Evolutionary conservation across 2,797 vertebrate species (phyloP), one percentile per base, ranked within the genome.

Genomic region (Xenops minutus): DNA sequence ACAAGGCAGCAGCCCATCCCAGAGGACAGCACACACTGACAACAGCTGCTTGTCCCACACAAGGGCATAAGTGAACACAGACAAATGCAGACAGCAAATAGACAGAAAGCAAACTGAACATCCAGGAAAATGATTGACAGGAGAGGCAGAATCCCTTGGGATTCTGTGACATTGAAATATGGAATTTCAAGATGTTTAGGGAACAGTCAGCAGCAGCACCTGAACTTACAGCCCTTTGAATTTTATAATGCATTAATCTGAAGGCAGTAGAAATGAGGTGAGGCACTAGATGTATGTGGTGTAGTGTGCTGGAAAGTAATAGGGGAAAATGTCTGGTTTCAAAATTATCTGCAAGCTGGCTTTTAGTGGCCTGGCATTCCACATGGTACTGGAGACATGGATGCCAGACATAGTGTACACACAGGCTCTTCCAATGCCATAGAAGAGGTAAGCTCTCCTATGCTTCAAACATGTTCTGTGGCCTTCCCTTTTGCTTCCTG

Each of bases 371-470:
- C n/a, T 67, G 49, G 68, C 29, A 56, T 64, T 79, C 52, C 73
- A 34, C 27, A 41, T 7, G 17, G 17, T 62, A 55, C 7, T 30
- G 29, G 49, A 46, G 21, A 82, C 9, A 3, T 9, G 17, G n/a
- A 67, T 15, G 8, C 15, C 69, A 61, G 54, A 36, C 27, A 64
- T 2, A 54, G 32, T 18, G 29, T 2, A 43, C 0, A 0, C 0
- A 0, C 7, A 78, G 62, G 19, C 30, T 73, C 61, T 81, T 75
- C 41, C 55, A 68, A 0, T 17, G 30, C 18, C 54, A 72, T 0
- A 56, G 54, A 85, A 68, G 36, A 83, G 54, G 12, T 63, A 63
- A 88, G 59, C 36, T 63, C 26, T 48, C 26, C 23, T 9, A 30
- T 8, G 27, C 36, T 87, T 83, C 36, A 59, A 72, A 36, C 30